Evolutionary conservation across 1,140 invertebrate genomes (phyloP).

Genomic region (Piezodorus guildinii): DNA sequence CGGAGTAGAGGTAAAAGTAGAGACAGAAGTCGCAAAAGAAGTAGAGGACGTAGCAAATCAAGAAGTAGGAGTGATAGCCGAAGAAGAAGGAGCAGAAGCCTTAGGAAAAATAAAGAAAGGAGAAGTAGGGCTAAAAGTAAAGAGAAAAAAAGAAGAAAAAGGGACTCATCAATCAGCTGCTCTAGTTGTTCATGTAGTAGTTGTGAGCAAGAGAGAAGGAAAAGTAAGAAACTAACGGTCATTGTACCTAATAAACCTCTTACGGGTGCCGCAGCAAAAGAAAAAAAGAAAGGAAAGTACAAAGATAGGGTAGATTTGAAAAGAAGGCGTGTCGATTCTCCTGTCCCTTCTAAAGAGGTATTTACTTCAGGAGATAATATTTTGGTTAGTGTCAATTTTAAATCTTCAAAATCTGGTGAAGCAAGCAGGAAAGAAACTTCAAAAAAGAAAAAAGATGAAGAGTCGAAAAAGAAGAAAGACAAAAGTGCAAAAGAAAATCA

Average conservation of each 20-base stretch:
- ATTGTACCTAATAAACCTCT: constrained; percentile 43
- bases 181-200: constrained; percentile 25
- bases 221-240: constrained; percentile 39
- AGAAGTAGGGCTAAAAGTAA: constrained; percentile 3
- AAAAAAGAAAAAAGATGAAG: constrained; percentile 35
- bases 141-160: constrained; percentile 14
- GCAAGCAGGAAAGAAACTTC: constrained; percentile 27
- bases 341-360: constrained; percentile 70
- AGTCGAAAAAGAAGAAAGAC: constrained; percentile 37
- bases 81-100: not conserved
- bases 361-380: constrained; percentile 86
- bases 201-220: constrained; percentile 20
- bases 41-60: constrained; percentile 18
- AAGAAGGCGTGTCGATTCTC: constrained; percentile 40
- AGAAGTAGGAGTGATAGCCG: constrained; percentile 26
- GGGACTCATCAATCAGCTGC: constrained; percentile 21
- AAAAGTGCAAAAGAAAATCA: constrained; percentile 33
- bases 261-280: constrained; percentile 39
- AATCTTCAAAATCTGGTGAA: constrained; percentile 32
- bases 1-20: constrained; percentile 30
- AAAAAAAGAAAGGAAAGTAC: constrained; percentile 32
- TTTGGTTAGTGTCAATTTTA: constrained; percentile 80
- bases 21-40: constrained; percentile 27
- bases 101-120: constrained; percentile 5
- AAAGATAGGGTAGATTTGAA: constrained; percentile 36